Evolutionary conservation across 2,113 vertebrate genomes (phyloP), one percentile per base, ranked within the genome.

Genomic region (Prietella phreatophila): DNA sequence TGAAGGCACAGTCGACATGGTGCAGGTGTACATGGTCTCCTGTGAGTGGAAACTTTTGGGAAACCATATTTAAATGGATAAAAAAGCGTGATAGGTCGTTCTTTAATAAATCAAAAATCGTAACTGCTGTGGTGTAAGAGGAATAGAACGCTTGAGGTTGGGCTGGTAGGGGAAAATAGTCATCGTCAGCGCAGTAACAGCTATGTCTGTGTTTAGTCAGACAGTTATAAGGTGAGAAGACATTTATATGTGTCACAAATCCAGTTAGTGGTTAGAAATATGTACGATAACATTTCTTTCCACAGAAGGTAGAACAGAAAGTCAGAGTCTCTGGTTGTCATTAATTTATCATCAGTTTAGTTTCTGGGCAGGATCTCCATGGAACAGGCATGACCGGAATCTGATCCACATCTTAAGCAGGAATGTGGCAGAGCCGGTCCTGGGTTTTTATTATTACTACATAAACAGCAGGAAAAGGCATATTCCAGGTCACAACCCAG

Each of bases 371-470:
- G 27, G 39, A 92, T 55, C 36, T 87, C 76, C 15, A 33, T 63
- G 86, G 61, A 91, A 90, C 50, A 19, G 83, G 5, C 15, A 61
- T 17, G 39, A 42, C 73, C 42, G 81, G 84, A 76, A 85, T 67
- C 81, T 30, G 83, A 89, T 55, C 47, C 69, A 75, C 63, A 61
- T 61, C 83, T 87, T 82, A 85, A 86, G 36, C 3, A 83, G 91
- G 93, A 94, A 95, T 95, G 94, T 92, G 87, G 93, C 91, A 87
- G 89, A 86, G 90, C 94, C 73, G 88, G 94, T 69, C 82, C 19
- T 88, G 27, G 25, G 7, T 33, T 71, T 71, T 84, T 84, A 85
- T 93, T 89, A 91, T 92, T 90, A 83, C 33, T 80, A 73, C 78
- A 88, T 88, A 91, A 92, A 92, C 89, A 87, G 17, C 85, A 75